Evolutionary conservation across 2,888 invertebrate species (phyloP).

Genomic region (Villa cingulata): DNA sequence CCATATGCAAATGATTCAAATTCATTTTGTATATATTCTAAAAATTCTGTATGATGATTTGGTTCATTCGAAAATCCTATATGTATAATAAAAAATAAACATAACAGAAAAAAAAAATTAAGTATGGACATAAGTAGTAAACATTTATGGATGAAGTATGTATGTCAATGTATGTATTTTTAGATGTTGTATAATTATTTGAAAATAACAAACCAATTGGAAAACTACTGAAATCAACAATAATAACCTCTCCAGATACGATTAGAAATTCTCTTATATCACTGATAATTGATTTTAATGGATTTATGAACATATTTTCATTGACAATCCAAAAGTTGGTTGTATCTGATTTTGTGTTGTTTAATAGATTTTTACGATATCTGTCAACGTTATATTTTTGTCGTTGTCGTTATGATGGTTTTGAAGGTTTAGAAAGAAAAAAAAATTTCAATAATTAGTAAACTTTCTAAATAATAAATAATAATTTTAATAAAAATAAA

Average conservation of each 20-base stretch:
- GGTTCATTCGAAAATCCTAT: not conserved
- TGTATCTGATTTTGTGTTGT: conserved; percentile 13
- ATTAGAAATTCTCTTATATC: conserved; percentile 57
- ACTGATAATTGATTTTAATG: conserved; percentile 48
- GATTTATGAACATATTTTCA: conserved; percentile 40
- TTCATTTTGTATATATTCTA: not conserved
- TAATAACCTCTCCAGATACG: conserved; percentile 54
- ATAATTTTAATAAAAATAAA: too few species aligned
- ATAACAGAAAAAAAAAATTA: too few species aligned
- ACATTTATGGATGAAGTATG: too few species aligned
- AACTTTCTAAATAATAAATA: too few species aligned
- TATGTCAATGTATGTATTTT: too few species aligned
- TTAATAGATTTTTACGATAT: not conserved
- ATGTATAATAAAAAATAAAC: too few species aligned
- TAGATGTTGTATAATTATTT: too few species aligned
- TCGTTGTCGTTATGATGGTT: too few species aligned
- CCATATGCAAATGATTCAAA: not conserved
- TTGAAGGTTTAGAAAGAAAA: too few species aligned
- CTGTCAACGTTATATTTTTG: too few species aligned
- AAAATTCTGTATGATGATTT: not conserved
- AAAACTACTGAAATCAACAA: conserved; percentile 73
- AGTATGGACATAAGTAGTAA: too few species aligned
- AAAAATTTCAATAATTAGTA: too few species aligned
- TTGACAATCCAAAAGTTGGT: conserved; percentile 31
- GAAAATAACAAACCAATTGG: conserved; percentile 35